Percentiles rank a stretch among this genome's conserved stretches.
Evolutionary conservation across 1,140 invertebrate genomes (phyloP).

Genomic region (Cyclina sinensis): DNA sequence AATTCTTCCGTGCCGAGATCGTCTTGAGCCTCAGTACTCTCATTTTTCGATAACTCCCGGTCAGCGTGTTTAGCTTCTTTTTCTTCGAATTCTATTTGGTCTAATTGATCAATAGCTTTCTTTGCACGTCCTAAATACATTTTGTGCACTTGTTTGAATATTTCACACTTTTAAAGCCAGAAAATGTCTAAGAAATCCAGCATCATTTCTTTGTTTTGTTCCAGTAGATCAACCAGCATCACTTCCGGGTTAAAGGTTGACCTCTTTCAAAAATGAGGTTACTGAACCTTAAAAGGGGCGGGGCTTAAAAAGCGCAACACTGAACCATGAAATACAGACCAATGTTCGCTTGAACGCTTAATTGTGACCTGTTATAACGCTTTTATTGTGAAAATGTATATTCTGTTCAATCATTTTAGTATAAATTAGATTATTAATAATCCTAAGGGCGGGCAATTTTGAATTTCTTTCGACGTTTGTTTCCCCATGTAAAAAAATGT

Average conservation of each 20-base stretch:
- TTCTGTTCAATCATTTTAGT: no score
- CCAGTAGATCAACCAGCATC: constrained; percentile 1
- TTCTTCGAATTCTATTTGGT: constrained; percentile 70
- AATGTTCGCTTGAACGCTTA: no score
- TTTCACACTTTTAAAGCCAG: neutral
- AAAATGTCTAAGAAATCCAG: constrained; percentile 13
- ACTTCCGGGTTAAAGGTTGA: constrained; percentile 30
- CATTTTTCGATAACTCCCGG: constrained; percentile 45
- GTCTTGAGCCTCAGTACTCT: constrained; percentile 19
- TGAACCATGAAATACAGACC: no score
- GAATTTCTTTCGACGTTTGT: no score
- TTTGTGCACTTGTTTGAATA: neutral
- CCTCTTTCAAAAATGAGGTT: neutral
- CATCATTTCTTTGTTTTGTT: constrained; percentile 46
- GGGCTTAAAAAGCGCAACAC: neutral
- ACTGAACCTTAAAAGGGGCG: neutral
- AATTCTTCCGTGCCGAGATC: constrained; percentile 77
- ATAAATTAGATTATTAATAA: no score
- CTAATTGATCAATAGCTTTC: constrained; percentile 72
- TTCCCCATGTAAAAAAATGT: no score
- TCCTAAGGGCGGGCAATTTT: no score
- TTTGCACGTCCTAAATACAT: constrained; percentile 78
- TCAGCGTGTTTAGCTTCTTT: constrained; percentile 65
- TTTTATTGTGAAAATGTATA: no score
- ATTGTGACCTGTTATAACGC: no score